These are phyloP conservation scores for Drosophila busckii DNA, from an alignment of 1,140 invertebrate genomes.

Conservation along the genomic window DNA sequence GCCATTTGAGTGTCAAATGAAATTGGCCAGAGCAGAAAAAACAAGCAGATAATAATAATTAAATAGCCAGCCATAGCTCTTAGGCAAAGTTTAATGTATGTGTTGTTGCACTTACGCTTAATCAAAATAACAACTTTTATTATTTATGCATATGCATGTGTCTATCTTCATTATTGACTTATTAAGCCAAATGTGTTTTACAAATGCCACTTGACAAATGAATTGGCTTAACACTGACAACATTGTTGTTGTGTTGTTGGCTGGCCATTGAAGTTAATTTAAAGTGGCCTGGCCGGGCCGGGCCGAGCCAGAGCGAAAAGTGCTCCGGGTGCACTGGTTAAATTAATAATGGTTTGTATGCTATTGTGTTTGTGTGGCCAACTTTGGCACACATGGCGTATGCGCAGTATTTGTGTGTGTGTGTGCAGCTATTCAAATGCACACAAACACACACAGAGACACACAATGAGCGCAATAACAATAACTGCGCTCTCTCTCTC, in stretches of 20 bases:
- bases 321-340: constrained; percentile 37
- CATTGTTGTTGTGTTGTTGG: too few relatives aligned
- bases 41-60: not conserved
- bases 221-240: constrained; percentile 49
- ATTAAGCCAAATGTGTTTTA: constrained; percentile 60
- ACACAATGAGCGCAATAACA: constrained; percentile 12
- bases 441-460: constrained; percentile 21
- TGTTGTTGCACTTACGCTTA: too few relatives aligned
- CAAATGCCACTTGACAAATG: constrained; percentile 37
- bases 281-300: constrained; percentile 49
- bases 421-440: constrained; percentile 60
- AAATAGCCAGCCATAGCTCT: too few relatives aligned
- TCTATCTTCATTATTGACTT: constrained; percentile 53
- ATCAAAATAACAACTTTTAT: constrained; percentile 4
- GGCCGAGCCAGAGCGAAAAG: constrained; percentile 25
- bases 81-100: too few relatives aligned
- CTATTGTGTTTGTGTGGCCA: not conserved
- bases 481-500: constrained; percentile 12
- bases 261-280: constrained; percentile 61
- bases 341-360: constrained; percentile 69
- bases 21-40: not conserved
- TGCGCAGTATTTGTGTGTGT: constrained; percentile 59
- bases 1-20: too few relatives aligned
- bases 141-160: not conserved
- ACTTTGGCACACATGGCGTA: constrained; percentile 51